A percentile compares a stretch with the other conserved stretches of the same genome.
Conservation (phyloP, 2,888 invertebrate species). For the Lasioglossum vierecki region DNA sequence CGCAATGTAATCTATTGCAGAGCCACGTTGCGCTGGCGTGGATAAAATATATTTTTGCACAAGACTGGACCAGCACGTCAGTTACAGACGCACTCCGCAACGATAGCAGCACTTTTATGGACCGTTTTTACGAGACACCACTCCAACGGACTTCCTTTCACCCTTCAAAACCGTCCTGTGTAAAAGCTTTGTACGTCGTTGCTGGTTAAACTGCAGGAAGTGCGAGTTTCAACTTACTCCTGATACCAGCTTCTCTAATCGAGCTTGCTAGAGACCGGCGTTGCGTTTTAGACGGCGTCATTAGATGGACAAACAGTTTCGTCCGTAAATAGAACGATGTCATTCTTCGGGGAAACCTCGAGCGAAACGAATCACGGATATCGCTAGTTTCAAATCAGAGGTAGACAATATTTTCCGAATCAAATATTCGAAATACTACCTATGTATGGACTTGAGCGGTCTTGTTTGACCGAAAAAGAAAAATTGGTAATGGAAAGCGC, state of each 20-base stretch:
- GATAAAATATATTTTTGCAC: conserved; percentile 70
- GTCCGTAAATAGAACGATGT: background rate
- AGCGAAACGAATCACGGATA: background rate
- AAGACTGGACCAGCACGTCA: conserved; percentile 65
- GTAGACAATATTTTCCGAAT: too few relatives aligned
- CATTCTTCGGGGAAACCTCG: background rate
- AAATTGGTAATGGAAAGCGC: too few relatives aligned
- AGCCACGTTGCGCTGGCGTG: conserved; percentile 59
- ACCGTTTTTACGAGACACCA: conserved; percentile 76
- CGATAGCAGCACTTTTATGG: conserved; percentile 79
- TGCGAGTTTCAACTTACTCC: conserved; percentile 18
- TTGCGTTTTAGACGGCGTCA: background rate
- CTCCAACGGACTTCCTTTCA: conserved; percentile 43
- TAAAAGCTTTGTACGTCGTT: conserved; percentile 53
- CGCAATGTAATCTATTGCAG: conserved; percentile 65
- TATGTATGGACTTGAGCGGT: too few relatives aligned
- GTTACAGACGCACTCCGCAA: conserved; percentile 76
- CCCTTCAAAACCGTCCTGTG: conserved; percentile 50
- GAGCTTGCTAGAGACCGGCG: background rate
- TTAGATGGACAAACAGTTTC: background rate
- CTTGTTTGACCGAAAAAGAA: too few relatives aligned
- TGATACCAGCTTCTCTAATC: conserved; percentile 21
- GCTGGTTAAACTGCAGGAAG: conserved; percentile 51
- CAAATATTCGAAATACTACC: too few relatives aligned
- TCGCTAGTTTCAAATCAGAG: background rate